phyloP scores from a whole-genome alignment of 2,113 vertebrate genomes.

The Podiceps cristatus region DNA sequence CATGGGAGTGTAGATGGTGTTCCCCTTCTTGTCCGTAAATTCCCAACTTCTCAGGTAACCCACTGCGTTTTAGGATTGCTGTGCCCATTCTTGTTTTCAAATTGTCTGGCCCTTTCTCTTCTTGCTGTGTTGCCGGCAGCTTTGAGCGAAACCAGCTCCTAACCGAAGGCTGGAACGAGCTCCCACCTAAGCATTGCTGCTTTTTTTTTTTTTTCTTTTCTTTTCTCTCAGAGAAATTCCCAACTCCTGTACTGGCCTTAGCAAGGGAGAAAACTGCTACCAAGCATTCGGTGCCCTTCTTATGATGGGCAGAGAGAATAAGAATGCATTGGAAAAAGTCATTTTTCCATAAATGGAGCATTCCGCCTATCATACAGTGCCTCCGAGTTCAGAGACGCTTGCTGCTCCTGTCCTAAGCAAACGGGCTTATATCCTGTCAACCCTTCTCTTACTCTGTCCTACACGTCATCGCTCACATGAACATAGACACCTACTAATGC shows the following conservation, averaged over 20 bases:
- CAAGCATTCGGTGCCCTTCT: neutral
- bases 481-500: accelerated
- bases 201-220: neutral
- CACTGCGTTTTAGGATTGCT: accelerated
- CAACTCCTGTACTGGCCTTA: neutral
- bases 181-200: neutral
- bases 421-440: accelerated
- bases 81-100: neutral
- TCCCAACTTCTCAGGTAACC: neutral
- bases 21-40: neutral
- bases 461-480: accelerated
- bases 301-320: neutral
- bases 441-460: neutral
- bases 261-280: neutral
- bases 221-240: neutral
- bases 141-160: neutral
- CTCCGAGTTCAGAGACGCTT: accelerated
- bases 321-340: neutral
- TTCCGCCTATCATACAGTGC: neutral
- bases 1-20: neutral
- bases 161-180: neutral
- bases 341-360: accelerated
- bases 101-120: neutral
- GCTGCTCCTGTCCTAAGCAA: neutral
- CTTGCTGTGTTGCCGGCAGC: neutral